Evolutionary conservation across 1,140 invertebrate species (phyloP), one percentile per base, ranked within the genome.

Genomic region (Nephila pilipes): DNA sequence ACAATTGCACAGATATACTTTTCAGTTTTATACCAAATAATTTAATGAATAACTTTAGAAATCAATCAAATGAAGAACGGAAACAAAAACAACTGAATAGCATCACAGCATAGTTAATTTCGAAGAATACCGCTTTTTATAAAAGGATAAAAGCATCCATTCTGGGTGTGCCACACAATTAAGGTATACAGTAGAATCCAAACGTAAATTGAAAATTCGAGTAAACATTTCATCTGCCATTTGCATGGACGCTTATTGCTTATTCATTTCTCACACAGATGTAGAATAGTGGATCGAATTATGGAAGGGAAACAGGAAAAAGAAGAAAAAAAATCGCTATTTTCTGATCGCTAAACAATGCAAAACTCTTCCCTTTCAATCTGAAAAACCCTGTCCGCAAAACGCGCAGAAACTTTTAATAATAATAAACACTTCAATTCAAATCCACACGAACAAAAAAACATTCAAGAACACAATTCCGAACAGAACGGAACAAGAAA

Each of bases 351-450:
- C 58, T n/a, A 46, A 14, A 36, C 87, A 75, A 38, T 55, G 69
- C 63, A 54, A 25, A 55, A 38, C 32, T 20, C 22, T 38, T 85
- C 54, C 65, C 65, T 55, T 79, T 89, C 65, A 79, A 89, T 90
- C 29, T 29, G 18, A 81, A 58, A 46, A 75, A 65, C 14, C n/a
- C 36, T 89, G 60, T 89, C 57, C 87, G 55, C 87, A 89, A 75
- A 32, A 75, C 65, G 29, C 25, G 25, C 65, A 75, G 20, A 75
- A 85, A 92, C 83, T 80, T 79, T 65, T 54, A 80, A 92, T 85
- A 63, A 92, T 80, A 92, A 92, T 92, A 92, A 92, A 85, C 89
- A 91, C 79, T 90, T 90, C 89, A 75, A 75, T 75, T 75, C 25
- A 29, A 75, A 75, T 75, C 32, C 25, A 75, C 75, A 57, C 4